These are phyloP conservation scores for Magallana angulata DNA, from an alignment of 1,140 invertebrate species.

Conservation along the genomic window DNA sequence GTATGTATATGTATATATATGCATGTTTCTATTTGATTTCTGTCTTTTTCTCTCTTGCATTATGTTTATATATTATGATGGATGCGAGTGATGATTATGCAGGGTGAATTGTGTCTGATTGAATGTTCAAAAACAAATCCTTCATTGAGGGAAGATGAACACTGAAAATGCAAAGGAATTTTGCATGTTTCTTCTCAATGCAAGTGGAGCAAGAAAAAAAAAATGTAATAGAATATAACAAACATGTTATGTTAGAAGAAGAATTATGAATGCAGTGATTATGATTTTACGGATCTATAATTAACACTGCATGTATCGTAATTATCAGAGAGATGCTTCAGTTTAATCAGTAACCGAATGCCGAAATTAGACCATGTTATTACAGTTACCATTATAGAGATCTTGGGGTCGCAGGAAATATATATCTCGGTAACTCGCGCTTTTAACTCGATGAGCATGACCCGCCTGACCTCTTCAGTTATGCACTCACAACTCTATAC, in stretches of 20 bases:
- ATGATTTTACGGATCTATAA: conserved; percentile 3
- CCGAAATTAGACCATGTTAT: conserved; percentile 12
- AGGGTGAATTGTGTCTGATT: not conserved
- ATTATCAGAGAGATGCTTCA: conserved; percentile 1
- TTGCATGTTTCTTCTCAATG: not conserved
- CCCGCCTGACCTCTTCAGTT: conserved; percentile 39
- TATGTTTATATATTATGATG: not conserved
- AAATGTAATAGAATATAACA: too few relatives aligned
- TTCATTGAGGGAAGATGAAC: not conserved
- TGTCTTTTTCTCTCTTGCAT: not conserved
- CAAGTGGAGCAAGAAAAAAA: too few relatives aligned
- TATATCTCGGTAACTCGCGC: conserved; percentile 19
- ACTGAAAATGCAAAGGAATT: not conserved
- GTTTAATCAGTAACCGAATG: conserved; percentile 17
- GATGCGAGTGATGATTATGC: not conserved
- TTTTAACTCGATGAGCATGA: conserved; percentile 41
- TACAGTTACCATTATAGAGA: not conserved
- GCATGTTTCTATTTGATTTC: conserved; percentile 38
- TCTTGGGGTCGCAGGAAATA: conserved; percentile 26
- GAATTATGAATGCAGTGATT: not conserved
- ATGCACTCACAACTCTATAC: conserved; percentile 39
- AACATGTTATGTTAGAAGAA: too few relatives aligned
- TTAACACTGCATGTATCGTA: not conserved
- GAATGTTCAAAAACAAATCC: not conserved
- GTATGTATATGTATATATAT: conserved; percentile 5